Evolutionary conservation across 2,888 invertebrate species (phyloP).

Genomic region (Perdita meconis): DNA sequence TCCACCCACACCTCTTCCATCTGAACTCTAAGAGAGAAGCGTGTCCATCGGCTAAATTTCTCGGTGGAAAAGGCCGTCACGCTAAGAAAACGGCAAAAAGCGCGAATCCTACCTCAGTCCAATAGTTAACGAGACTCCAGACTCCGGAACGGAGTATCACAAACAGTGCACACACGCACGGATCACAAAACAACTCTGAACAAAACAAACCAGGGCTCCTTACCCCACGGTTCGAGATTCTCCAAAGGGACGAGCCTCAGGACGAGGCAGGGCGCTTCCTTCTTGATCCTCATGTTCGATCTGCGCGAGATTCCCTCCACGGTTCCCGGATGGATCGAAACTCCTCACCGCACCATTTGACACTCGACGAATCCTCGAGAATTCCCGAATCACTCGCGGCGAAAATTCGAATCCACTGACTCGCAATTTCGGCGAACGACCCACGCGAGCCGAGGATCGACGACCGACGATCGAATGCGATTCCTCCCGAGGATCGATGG

Average conservation of each 20-base stretch:
- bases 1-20: neutral
- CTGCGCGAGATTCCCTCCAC: constrained; percentile 55
- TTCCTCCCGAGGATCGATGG: no score
- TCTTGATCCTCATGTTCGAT: constrained; percentile 87
- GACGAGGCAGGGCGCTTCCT: constrained; percentile 88
- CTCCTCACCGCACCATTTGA: constrained; percentile 73
- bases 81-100: neutral
- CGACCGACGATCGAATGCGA: no score
- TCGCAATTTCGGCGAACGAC: no score
- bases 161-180: neutral
- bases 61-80: neutral
- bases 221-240: constrained; percentile 80
- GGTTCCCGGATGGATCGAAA: constrained; percentile 44
- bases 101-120: neutral
- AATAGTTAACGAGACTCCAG: neutral
- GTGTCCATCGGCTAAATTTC: neutral
- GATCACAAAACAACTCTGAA: neutral
- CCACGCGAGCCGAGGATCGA: no score
- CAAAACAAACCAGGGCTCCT: constrained; percentile 33
- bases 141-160: neutral
- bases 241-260: constrained; percentile 87
- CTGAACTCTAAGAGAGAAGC: neutral
- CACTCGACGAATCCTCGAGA: constrained; percentile 43
- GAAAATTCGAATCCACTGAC: neutral
- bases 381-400: neutral